Base-by-base conservation (phyloP, 64 coral and sea anemone species). In the Montipora cactus region DNA sequence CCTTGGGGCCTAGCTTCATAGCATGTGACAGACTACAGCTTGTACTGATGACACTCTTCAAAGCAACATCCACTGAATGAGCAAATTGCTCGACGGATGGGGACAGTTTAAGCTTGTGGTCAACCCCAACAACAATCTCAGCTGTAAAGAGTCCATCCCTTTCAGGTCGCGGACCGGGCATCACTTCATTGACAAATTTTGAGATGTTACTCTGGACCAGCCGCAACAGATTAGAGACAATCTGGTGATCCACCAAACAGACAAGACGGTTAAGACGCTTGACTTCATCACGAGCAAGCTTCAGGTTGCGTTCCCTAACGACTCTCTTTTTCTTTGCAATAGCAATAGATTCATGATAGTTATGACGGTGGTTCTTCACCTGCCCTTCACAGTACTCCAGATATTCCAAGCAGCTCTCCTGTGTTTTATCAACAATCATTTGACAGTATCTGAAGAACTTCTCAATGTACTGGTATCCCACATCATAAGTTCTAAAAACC, bases 321-420 rank as follows among this genome's bases (percentile, higher is more conserved):
- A 37, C 45, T 67, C 89, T 94, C 77, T 94, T 96, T 58, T 90
- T 81, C 77, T 99, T 99, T 0, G 92, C 95, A 75, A 96, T 25
- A 67, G 98, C 87, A 7, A 99, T 59, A 7, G 95, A 99, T 75
- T 98, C 94, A 51, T 77, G 96, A 53, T 94, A 94, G 66, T 99
- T 96, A 49, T 94, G 95, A n/a, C 67, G 81, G 25, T 99, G 95
- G 3, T 92, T 91, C 23, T 81, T 91, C 10, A 99, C 87, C 78
- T 96, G 98, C 46, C 84, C 95, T 79, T 99, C 89, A 19, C 98
- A 99, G 61, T 99, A 96, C 47, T 94, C 84, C 18, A 99, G 79
- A 87, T 99, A 99, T 57, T 99, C 98, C 94, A 96, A 94, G 70
- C 98, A 99, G 75, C 94, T 99, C 3, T 96, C 92, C 74, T 99